Conservation (phyloP, 2,888 invertebrate species). For the Amphipyra berbera region DNA sequence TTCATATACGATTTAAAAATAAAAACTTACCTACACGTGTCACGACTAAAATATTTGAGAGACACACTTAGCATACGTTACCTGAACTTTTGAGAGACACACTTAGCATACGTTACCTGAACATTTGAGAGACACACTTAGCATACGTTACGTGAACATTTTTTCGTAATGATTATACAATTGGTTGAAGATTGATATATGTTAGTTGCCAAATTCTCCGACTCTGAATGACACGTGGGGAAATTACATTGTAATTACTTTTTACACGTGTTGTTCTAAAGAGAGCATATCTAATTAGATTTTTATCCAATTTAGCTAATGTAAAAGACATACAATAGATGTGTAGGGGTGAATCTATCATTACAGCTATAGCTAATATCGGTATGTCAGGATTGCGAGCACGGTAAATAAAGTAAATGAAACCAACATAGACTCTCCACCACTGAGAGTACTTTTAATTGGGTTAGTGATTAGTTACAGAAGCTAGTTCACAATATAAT, state of each 20-base stretch:
- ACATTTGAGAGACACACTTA: background rate
- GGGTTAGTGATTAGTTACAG: too few relatives aligned
- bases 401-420: too few relatives aligned
- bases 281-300: too few relatives aligned
- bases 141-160: constrained; percentile 7
- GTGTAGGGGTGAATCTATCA: too few relatives aligned
- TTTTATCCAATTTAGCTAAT: too few relatives aligned
- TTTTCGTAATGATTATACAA: constrained; percentile 5
- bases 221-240: background rate
- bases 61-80: constrained; percentile 22
- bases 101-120: constrained; percentile 3
- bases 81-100: too few relatives aligned
- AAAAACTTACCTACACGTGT: constrained; percentile 24
- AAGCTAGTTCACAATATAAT: too few relatives aligned
- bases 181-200: background rate
- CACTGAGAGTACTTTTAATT: too few relatives aligned
- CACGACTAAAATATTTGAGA: constrained; percentile 2
- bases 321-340: too few relatives aligned
- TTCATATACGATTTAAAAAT: constrained; percentile 29
- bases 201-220: constrained; percentile 25
- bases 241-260: background rate
- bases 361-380: too few relatives aligned
- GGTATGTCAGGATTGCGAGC: too few relatives aligned
- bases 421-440: too few relatives aligned
- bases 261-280: background rate